Conservation (phyloP, 2,797 vertebrate genomes). For the Acanthis flammea region DNA sequence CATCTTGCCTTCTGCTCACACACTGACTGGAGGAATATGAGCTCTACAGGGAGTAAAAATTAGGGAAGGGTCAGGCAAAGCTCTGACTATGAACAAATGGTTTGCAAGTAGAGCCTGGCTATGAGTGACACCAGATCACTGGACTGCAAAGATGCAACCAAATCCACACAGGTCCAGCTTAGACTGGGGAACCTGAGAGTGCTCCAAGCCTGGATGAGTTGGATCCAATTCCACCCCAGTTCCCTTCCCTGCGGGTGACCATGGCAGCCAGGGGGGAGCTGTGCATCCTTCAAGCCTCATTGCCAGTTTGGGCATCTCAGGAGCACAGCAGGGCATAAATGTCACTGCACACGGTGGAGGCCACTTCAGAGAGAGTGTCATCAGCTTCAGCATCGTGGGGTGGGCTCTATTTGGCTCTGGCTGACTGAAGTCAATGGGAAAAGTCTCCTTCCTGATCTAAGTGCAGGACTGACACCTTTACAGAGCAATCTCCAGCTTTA, state of each 20-base stretch:
- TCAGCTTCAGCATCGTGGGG: accelerated
- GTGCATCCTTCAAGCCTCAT: not conserved
- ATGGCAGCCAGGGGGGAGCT: not conserved
- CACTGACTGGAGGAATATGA: not conserved
- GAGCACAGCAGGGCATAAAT: not conserved
- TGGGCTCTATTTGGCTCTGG: not conserved
- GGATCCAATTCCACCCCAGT: not conserved
- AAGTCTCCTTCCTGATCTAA: not conserved
- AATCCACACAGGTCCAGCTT: not conserved
- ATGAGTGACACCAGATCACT: not conserved
- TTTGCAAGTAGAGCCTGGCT: not conserved
- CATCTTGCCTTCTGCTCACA: not conserved
- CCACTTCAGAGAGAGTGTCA: not conserved
- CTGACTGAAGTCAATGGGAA: not conserved
- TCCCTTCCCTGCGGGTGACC: accelerated
- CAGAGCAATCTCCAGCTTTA: not conserved
- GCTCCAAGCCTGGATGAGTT: not conserved
- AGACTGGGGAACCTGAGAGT: not conserved
- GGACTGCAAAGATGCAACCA: not conserved
- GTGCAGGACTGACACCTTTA: not conserved
- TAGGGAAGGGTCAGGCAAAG: not conserved
- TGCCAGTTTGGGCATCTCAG: accelerated
- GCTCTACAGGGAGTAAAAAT: not conserved
- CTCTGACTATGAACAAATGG: not conserved
- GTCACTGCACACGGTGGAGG: accelerated